Conservation (phyloP, 2,797 vertebrate genomes). For the Spondyliosoma cantharus region DNA sequence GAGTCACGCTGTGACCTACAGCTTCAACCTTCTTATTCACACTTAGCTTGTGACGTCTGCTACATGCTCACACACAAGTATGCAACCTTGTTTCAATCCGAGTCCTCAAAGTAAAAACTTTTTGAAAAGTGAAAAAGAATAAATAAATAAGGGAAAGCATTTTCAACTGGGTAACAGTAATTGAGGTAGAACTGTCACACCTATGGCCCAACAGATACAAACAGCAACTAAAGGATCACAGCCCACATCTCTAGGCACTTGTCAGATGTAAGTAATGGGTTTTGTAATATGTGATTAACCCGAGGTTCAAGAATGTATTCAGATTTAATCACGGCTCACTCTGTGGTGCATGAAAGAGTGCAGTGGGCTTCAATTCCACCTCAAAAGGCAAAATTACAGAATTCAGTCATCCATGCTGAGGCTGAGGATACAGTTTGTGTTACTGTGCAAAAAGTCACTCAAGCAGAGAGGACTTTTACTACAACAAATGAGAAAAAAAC, state of each 20-base stretch:
- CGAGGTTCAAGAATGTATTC: constrained; percentile 76
- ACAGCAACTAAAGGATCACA: constrained; percentile 61
- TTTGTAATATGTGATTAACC: constrained; percentile 84
- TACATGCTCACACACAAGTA: not conserved
- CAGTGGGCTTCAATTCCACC: constrained; percentile 78
- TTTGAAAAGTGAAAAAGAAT: not conserved
- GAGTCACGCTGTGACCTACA: constrained; percentile 43
- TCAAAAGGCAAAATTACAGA: constrained; percentile 79
- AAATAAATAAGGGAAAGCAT: constrained; percentile 6
- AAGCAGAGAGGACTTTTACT: constrained; percentile 66
- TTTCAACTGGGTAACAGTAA: constrained; percentile 38
- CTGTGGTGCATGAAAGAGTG: constrained; percentile 68
- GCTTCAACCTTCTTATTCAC: constrained; percentile 29
- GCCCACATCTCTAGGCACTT: constrained; percentile 73
- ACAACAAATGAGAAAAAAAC: constrained; percentile 63
- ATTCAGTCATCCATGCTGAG: constrained; percentile 70
- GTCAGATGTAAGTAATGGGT: constrained; percentile 82
- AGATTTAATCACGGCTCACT: constrained; percentile 79
- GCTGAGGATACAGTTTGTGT: constrained; percentile 69
- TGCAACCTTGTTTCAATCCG: not conserved
- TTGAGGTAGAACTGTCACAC: constrained; percentile 60
- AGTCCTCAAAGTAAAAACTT: constrained; percentile 1
- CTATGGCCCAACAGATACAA: constrained; percentile 54
- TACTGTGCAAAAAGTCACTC: constrained; percentile 64
- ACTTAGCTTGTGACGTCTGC: not conserved